These are phyloP conservation scores for Agonopterix subpropinquella DNA, from an alignment of 2,888 invertebrate genomes.

Conservation along the genomic window DNA sequence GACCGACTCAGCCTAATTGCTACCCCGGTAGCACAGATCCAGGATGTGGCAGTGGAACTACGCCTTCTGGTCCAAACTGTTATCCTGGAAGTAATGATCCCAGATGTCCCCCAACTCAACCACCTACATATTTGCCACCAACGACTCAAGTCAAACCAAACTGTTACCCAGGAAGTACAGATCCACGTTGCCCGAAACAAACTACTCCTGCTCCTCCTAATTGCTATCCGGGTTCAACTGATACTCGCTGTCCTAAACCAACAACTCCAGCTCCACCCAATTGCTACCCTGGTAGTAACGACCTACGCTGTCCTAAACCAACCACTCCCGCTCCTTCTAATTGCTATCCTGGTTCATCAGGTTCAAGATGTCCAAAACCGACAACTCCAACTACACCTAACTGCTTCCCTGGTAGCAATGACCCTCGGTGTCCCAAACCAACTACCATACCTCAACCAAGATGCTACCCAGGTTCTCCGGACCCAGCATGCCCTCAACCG, in stretches of 20 bases:
- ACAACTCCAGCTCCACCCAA: constrained; percentile 3
- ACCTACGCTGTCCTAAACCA: constrained; percentile 33
- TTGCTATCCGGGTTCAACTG: constrained; percentile 22
- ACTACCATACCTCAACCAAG: constrained; percentile 10
- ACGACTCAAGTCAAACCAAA: constrained; percentile 15
- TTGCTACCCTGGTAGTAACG: constrained; percentile 31
- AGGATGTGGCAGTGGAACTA: constrained; percentile 22
- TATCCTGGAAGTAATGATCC: constrained; percentile 31
- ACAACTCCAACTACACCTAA: constrained; percentile 20
- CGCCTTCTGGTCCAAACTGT: constrained; percentile 17
- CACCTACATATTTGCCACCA: constrained; percentile 10
- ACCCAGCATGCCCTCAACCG: constrained; percentile 44
- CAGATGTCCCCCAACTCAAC: constrained; percentile 23
- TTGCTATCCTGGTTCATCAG: constrained; percentile 24
- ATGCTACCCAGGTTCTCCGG: constrained; percentile 35
- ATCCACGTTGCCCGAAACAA: constrained; percentile 22
- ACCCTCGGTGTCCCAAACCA: constrained; percentile 19
- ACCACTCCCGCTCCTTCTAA: constrained; percentile 17
- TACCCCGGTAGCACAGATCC: constrained; percentile 41
- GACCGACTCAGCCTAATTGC: constrained; percentile 30
- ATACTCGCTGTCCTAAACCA: constrained; percentile 7
- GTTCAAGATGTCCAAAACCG: constrained; percentile 21
- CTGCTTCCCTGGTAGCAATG: no score
- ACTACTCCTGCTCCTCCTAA: constrained; percentile 30
- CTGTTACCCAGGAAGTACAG: constrained; percentile 23